phyloP scores from a whole-genome alignment of 92 coral and sea anemone genomes.

The Phenganax stokvisi region DNA sequence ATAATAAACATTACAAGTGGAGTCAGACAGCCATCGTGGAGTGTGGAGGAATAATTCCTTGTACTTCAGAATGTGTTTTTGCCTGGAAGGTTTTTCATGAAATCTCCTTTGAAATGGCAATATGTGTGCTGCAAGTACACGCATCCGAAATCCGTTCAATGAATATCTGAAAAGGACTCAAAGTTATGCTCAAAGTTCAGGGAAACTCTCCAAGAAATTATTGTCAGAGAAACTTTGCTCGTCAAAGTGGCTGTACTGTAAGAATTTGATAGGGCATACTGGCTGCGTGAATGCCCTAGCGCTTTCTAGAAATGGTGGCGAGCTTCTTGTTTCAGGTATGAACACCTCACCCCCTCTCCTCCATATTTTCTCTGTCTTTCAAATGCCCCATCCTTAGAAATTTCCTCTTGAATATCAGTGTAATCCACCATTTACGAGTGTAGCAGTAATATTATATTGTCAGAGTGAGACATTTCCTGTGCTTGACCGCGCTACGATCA shows the following conservation, averaged over 20 bases:
- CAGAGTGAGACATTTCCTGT: too few relatives aligned
- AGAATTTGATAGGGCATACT: conserved; percentile 74
- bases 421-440: too few relatives aligned
- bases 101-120: neutral
- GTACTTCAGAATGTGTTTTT: too few relatives aligned
- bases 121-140: neutral
- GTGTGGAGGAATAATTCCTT: too few relatives aligned
- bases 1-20: too few relatives aligned
- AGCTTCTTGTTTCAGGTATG: conserved; percentile 86
- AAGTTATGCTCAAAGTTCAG: neutral
- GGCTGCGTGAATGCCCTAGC: conserved; percentile 96
- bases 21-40: too few relatives aligned
- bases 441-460: too few relatives aligned
- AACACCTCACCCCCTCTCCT: neutral
- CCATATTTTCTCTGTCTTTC: too few relatives aligned
- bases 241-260: conserved; percentile 58
- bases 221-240: conserved; percentile 59
- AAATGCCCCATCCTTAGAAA: too few relatives aligned
- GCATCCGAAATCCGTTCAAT: neutral
- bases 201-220: conserved; percentile 38
- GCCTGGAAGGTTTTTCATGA: too few relatives aligned
- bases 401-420: too few relatives aligned
- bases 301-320: conserved; percentile 82
- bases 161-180: conserved; percentile 17
- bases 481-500: too few relatives aligned